Percentiles rank a stretch among this genome's conserved stretches.
Conservation (phyloP, 1,140 invertebrate species). For the Drosophila kurseongensis region DNA sequence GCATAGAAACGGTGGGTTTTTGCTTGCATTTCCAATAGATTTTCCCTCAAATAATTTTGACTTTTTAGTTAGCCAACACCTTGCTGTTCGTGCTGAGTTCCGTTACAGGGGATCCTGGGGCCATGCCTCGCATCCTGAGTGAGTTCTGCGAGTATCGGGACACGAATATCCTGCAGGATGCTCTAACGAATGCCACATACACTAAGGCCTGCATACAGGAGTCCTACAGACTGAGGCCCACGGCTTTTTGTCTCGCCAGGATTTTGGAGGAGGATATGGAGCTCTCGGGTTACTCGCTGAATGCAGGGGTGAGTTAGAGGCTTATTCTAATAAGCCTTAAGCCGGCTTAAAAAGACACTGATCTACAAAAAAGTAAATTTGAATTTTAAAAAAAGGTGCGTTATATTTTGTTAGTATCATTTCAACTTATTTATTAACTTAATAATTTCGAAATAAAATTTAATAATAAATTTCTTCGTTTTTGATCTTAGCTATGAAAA, state of each 20-base stretch:
- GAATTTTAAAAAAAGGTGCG: no score
- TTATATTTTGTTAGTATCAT: no score
- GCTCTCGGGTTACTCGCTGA: constrained; percentile 90
- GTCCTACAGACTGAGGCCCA: constrained; percentile 92
- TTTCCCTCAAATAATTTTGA: background rate
- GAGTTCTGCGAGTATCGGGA: constrained; percentile 88
- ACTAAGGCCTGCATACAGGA: constrained; percentile 95
- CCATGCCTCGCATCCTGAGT: constrained; percentile 90
- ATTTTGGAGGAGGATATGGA: constrained; percentile 91
- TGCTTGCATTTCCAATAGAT: background rate
- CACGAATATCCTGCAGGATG: constrained; percentile 87
- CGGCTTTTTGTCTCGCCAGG: constrained; percentile 92
- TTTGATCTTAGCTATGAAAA: no score
- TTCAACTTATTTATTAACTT: no score
- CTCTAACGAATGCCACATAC: constrained; percentile 89
- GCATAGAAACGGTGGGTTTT: constrained; percentile 90
- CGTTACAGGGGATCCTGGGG: constrained; percentile 88
- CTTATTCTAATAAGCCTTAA: no score
- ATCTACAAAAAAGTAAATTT: no score
- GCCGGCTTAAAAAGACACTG: background rate
- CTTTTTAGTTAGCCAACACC: constrained; percentile 90
- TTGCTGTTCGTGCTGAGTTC: constrained; percentile 92
- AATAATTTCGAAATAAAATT: no score
- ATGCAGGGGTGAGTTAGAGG: constrained; percentile 88
- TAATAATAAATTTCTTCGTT: no score